These are phyloP conservation scores for Antennarius maculatus DNA, from an alignment of 2,797 vertebrate species.

Conservation along the genomic window DNA sequence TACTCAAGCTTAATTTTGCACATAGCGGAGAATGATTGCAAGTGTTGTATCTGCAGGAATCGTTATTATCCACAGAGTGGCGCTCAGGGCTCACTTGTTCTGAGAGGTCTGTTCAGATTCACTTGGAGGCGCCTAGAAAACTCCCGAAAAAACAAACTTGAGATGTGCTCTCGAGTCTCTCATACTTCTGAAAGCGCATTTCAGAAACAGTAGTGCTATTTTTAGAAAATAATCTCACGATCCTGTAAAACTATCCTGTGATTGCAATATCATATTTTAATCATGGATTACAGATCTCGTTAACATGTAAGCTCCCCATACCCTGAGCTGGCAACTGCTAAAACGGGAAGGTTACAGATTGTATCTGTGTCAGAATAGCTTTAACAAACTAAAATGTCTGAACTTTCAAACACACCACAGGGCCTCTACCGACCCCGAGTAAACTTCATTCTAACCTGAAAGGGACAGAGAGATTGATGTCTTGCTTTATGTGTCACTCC, in stretches of 20 bases:
- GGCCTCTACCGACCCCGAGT: neutral
- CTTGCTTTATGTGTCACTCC: neutral
- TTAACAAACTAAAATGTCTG: too few species aligned
- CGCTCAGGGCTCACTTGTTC: slow-evolving; percentile 54
- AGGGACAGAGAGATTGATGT: neutral
- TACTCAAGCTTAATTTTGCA: slow-evolving; percentile 15
- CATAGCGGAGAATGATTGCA: slow-evolving; percentile 9
- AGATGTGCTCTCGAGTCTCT: neutral
- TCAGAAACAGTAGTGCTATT: neutral
- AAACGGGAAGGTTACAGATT: neutral
- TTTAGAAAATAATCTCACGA: neutral
- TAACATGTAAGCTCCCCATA: neutral
- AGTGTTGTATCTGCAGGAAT: slow-evolving; percentile 34
- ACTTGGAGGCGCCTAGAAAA: neutral
- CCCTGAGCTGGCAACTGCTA: neutral
- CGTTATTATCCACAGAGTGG: slow-evolving; percentile 63
- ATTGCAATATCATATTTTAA: neutral
- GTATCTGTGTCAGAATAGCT: too few species aligned
- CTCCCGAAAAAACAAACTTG: neutral
- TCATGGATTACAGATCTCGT: neutral
- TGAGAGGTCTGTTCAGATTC: slow-evolving; percentile 1
- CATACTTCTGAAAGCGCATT: neutral
- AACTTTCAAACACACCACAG: neutral
- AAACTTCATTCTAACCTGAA: neutral
- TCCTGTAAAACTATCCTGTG: neutral